Conservation (phyloP, 2,113 vertebrate genomes). For the Falcunculus frontatus region DNA sequence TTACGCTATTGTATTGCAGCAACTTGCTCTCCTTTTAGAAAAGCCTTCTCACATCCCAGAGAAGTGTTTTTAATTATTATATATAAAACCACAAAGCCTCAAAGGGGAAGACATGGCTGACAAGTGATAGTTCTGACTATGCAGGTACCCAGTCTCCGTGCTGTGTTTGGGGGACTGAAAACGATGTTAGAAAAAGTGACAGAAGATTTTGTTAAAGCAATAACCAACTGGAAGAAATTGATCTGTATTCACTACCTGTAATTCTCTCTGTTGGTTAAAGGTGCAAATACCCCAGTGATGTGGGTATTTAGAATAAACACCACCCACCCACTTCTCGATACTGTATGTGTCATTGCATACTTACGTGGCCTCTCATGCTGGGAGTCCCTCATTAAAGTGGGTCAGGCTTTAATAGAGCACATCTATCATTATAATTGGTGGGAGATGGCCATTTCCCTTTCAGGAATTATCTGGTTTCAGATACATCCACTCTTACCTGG, state of each 20-base stretch:
- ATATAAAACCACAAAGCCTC: constrained; percentile 11
- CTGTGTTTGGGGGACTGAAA: neutral
- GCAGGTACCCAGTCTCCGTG: neutral
- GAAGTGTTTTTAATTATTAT: constrained; percentile 15
- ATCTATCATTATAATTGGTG: constrained; percentile 44
- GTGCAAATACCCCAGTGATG: constrained; percentile 51
- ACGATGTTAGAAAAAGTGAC: neutral
- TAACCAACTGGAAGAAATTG: constrained; percentile 33
- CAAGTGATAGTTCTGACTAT: constrained; percentile 3
- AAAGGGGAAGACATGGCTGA: neutral
- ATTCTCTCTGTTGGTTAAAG: constrained; percentile 54
- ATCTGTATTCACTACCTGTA: constrained; percentile 56
- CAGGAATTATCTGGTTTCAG: constrained; percentile 7
- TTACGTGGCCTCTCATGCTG: constrained; percentile 10
- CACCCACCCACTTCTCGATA: constrained; percentile 48
- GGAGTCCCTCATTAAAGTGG: neutral
- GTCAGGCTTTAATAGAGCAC: constrained; percentile 41
- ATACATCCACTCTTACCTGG: constrained; percentile 27
- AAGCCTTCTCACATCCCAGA: constrained; percentile 7
- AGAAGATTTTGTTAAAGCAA: constrained; percentile 49
- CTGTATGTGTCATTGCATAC: constrained; percentile 62
- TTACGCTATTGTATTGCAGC: neutral
- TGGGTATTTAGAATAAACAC: constrained; percentile 65
- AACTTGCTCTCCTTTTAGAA: constrained; percentile 23
- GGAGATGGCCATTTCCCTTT: constrained; percentile 51